Evolutionary conservation across 2,888 invertebrate genomes (phyloP), one percentile per base, ranked within the genome.

Genomic region (Aphodius sticticus): DNA sequence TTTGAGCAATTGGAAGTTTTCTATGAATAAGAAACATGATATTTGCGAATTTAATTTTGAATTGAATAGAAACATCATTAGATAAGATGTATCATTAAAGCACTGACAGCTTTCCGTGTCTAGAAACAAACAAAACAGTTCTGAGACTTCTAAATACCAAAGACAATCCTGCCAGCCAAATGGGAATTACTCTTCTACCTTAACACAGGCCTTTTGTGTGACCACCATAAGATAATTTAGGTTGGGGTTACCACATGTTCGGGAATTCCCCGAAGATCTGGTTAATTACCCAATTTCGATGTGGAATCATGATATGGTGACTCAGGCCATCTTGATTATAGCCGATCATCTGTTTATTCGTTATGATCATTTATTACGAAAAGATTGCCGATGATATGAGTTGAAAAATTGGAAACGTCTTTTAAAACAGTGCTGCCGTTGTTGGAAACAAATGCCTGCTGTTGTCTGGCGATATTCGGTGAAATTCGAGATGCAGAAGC

Each of bases 401-500:
- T 53, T 53, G 53, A 53, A 53, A 53, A 53, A 53, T 53, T 53
- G 53, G 7, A 2, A 26, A 26, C 26, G 26, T 53, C 53, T 53
- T 53, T 53, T 53, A 9, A 53, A 53, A 53, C 9, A 53, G 53
- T 12, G 53, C 12, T 53, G 74, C 35, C 74, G n/a, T 74, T 36
- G 36, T 35, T 16, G n/a, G 37, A 35, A 74, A 74, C 74, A 35
- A 74, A 37, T 74, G 35, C 35, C 37, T 16, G 74, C 36, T 37
- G 36, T 35, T 74, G 35, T 35, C 12, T 36, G 35, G 71, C 9
- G 74, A 74, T 37, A 37, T 74, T 74, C 37, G 35, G 74, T 74
- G 74, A 74, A 74, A 74, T 74, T 74, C 74, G 37, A 74, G 74
- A 26, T 74, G 37, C 74, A 12, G 53, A 26, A 53, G 74, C 74